Evolutionary conservation across 2,113 vertebrate species (phyloP).

Genomic region (Ptychochromis oligacanthus): DNA sequence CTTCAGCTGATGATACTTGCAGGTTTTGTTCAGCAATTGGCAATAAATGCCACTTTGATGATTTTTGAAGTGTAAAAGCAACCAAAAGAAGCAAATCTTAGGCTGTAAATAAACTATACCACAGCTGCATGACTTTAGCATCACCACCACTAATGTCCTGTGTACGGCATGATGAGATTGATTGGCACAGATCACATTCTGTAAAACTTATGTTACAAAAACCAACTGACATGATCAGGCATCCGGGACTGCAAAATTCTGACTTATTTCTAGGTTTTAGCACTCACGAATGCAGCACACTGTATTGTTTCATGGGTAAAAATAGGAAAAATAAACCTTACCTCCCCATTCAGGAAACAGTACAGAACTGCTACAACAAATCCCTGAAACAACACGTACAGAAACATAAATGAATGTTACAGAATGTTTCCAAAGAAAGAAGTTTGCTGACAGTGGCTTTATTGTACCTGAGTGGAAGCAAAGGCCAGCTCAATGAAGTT

Average conservation of each 20-base stretch:
- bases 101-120: no score
- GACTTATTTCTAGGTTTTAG: background rate
- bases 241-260: no score
- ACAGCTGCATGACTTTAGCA: background rate
- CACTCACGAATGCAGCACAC: no score
- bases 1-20: background rate
- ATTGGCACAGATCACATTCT: background rate
- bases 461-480: background rate
- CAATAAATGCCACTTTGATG: background rate
- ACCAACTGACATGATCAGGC: rapidly evolving
- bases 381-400: background rate
- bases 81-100: background rate
- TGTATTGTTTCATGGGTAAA: background rate
- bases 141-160: background rate
- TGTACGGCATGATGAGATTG: background rate
- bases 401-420: background rate
- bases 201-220: background rate
- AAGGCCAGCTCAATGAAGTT: background rate
- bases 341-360: background rate
- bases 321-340: background rate
- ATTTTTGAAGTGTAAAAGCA: background rate
- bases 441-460: background rate
- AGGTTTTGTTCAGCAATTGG: background rate
- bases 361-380: background rate
- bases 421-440: no score